Base-by-base conservation (phyloP, 2,888 invertebrate genomes). In the Pseudococcus jackbeardsleyi region DNA sequence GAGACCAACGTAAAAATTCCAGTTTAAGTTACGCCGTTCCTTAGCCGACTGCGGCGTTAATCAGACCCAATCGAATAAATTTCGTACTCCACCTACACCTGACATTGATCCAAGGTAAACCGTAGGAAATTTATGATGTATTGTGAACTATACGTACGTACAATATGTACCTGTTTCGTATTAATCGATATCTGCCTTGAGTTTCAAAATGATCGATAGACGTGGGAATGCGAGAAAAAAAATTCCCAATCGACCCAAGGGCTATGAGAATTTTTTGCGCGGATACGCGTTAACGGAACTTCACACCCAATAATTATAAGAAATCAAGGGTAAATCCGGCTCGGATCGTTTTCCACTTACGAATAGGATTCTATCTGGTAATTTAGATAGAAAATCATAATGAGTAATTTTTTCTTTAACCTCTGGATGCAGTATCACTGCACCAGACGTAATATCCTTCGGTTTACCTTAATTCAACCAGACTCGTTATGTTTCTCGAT, bases 81-180 rank as follows among this genome's bases (percentile, higher is more conserved):
- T 82, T 82, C 79, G 19, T 46, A 82, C 79, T 82, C 79, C 79
- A 82, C 79, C 79, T 82, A 82, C 79, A 82, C 79, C 79, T 82
- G 79, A 82, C 79, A 82, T 82, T 82, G 79, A 22, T 82, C 79
- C 79, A 82, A 82, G 79, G 79, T 82, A 82, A 82, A 82, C 79
- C 46, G 46, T 82, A 82, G 79, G 19, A 82, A 82, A 82, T 82
- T 82, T 82, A 82, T 82, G 42, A 82, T 82, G 79, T 46, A 82
- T 82, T 82, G 79, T 82, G 22, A 82, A 82, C 79, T 26, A 82
- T 46, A 82, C 17, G 39, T 46, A 82, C 46, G n/a, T 9, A 77
- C 39, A 33, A 72, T 72, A 42, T 3, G 79, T 82, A 82, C 79
- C 79, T 82, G 79, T 46, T 77, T 82, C 79, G 46, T 82, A 82